Evolutionary conservation across 2,888 invertebrate species (phyloP).

Genomic region (Serrognathus titanus): DNA sequence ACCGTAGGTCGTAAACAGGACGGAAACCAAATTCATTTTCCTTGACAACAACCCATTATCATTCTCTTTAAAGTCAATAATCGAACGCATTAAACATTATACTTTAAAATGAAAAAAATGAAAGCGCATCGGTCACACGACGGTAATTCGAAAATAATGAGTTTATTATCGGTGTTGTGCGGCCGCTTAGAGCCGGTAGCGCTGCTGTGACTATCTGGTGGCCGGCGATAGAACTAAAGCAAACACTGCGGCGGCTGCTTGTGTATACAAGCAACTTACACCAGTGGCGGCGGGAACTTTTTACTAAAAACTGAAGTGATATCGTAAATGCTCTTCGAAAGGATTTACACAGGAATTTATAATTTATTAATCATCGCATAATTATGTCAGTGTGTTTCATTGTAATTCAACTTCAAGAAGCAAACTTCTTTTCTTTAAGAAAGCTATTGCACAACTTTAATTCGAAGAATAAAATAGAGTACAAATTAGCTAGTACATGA

Average conservation of each 20-base stretch:
- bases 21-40: too few relatives aligned
- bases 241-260: constrained; percentile 26
- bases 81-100: neutral
- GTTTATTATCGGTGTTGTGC: constrained; percentile 34
- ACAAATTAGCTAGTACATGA: too few relatives aligned
- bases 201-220: constrained; percentile 33
- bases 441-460: too few relatives aligned
- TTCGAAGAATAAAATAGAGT: too few relatives aligned
- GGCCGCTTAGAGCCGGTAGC: constrained; percentile 29
- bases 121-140: constrained; percentile 24
- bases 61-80: neutral
- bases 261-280: constrained; percentile 12
- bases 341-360: too few relatives aligned
- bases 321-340: neutral
- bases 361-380: too few relatives aligned
- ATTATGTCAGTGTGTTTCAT: too few relatives aligned
- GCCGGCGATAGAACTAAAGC: constrained; percentile 33
- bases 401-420: too few relatives aligned
- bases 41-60: too few relatives aligned
- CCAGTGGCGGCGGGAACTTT: constrained; percentile 16
- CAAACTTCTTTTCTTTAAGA: too few relatives aligned
- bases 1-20: too few relatives aligned
- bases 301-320: neutral
- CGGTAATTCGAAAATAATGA: constrained; percentile 36
- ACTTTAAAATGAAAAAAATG: constrained; percentile 5